Percentiles rank a stretch among this genome's conserved stretches.
Conservation (phyloP, 2,797 vertebrate genomes). For the Urophycis tenuis region DNA sequence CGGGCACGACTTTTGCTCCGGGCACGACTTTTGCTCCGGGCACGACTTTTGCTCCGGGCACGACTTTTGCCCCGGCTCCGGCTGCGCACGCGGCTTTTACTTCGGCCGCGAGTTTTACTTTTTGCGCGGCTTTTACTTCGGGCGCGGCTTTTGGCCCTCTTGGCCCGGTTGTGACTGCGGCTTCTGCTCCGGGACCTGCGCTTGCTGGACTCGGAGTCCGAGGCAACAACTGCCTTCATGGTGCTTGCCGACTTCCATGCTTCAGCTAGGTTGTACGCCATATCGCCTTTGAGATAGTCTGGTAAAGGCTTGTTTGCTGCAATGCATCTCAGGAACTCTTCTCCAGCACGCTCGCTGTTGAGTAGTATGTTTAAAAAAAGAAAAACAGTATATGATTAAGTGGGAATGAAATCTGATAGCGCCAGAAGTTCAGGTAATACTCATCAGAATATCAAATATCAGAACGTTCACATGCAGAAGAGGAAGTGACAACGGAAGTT, state of each 20-base stretch:
- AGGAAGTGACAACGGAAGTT: no score
- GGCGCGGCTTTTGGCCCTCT: slow-evolving; percentile 24
- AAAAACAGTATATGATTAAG: background rate
- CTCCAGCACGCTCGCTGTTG: slow-evolving; percentile 59
- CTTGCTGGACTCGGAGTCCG: slow-evolving; percentile 41
- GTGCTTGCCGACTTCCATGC: slow-evolving; percentile 47
- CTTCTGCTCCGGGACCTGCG: slow-evolving; percentile 47
- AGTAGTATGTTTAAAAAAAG: slow-evolving; percentile 27
- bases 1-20: slow-evolving; percentile 42
- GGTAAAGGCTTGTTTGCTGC: slow-evolving; percentile 65
- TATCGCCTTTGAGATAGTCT: slow-evolving; percentile 61
- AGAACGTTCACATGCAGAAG: no score
- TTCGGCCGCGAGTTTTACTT: slow-evolving; percentile 36
- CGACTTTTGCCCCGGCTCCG: slow-evolving; percentile 17
- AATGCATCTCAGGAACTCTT: slow-evolving; percentile 65
- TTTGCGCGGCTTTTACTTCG: slow-evolving; percentile 32
- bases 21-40: slow-evolving; percentile 21
- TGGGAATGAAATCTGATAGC: background rate
- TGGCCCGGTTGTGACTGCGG: slow-evolving; percentile 26
- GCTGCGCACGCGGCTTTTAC: slow-evolving; percentile 16
- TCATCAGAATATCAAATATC: background rate
- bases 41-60: slow-evolving; percentile 22
- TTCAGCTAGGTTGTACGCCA: slow-evolving; percentile 55
- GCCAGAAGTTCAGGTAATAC: background rate
- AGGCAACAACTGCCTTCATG: slow-evolving; percentile 45